These are phyloP conservation scores for Thamnophis sirtalis DNA, from an alignment of 2,113 vertebrate genomes.

Conservation along the genomic window DNA sequence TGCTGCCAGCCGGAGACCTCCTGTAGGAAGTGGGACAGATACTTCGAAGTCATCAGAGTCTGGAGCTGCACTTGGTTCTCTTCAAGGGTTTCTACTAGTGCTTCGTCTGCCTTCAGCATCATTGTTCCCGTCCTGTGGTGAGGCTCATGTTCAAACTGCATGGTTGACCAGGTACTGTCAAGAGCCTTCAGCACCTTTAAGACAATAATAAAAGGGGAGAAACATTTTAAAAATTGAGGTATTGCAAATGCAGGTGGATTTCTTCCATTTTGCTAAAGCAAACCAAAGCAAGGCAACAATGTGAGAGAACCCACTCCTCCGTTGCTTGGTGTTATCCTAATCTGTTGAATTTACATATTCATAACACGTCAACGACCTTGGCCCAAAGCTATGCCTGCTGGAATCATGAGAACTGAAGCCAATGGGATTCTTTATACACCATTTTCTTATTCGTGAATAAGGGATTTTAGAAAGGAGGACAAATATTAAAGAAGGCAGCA, in stretches of 20 bases:
- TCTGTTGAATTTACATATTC: background rate
- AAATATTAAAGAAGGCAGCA: background rate
- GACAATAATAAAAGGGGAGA: background rate
- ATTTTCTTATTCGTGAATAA: background rate
- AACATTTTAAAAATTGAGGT: background rate
- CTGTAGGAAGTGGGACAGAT: constrained; percentile 71
- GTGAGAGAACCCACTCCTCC: background rate
- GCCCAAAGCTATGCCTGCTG: background rate
- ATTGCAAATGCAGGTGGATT: background rate
- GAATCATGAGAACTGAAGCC: background rate
- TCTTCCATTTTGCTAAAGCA: background rate
- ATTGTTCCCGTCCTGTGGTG: constrained; percentile 62
- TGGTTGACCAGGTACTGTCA: constrained; percentile 63
- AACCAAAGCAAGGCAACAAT: background rate
- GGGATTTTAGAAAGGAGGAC: background rate
- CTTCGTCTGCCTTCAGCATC: constrained; percentile 64
- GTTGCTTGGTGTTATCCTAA: background rate
- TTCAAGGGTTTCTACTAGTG: constrained; percentile 71
- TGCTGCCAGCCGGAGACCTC: constrained; percentile 70
- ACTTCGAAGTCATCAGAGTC: constrained; percentile 72
- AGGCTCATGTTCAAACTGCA: constrained; percentile 62
- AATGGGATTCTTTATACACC: background rate
- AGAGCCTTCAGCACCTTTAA: constrained; percentile 66
- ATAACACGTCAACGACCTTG: background rate
- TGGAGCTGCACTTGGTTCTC: constrained; percentile 79